Conservation (phyloP, 2,113 vertebrate species). For the Carlito syrichta region DNA sequence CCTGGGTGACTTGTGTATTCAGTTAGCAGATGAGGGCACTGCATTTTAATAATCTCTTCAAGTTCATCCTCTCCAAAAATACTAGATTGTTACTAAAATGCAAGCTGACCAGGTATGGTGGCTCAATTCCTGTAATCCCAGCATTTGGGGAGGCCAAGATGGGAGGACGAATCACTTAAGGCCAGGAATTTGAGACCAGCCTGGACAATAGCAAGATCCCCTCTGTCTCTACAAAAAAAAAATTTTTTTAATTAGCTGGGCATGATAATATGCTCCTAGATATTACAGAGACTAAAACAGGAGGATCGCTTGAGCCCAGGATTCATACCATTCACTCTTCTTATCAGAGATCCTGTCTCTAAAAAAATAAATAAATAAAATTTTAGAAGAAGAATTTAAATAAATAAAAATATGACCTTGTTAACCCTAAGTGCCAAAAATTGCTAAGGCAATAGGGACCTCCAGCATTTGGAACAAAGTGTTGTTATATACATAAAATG, state of each 20-base stretch:
- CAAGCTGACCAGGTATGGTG: background rate
- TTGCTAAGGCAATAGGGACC: background rate
- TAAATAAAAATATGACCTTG: background rate
- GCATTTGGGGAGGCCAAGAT: background rate
- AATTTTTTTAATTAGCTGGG: background rate
- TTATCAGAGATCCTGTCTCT: background rate
- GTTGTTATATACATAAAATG: background rate
- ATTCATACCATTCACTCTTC: no score
- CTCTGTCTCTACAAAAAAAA: background rate
- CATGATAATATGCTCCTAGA: background rate
- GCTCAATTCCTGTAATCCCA: background rate
- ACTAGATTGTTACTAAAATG: background rate
- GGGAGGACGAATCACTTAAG: background rate
- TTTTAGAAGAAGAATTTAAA: background rate
- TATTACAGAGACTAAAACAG: background rate
- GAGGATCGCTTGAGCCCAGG: background rate
- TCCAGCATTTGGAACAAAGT: background rate
- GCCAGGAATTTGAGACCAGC: background rate
- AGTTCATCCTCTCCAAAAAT: background rate
- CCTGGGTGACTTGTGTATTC: fast-evolving
- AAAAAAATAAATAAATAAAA: background rate
- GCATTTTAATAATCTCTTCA: background rate
- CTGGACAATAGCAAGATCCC: background rate
- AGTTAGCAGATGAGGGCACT: fast-evolving
- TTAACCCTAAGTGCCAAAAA: background rate